Conservation (phyloP, 2,797 vertebrate species). For the Tragopan temminckii region DNA sequence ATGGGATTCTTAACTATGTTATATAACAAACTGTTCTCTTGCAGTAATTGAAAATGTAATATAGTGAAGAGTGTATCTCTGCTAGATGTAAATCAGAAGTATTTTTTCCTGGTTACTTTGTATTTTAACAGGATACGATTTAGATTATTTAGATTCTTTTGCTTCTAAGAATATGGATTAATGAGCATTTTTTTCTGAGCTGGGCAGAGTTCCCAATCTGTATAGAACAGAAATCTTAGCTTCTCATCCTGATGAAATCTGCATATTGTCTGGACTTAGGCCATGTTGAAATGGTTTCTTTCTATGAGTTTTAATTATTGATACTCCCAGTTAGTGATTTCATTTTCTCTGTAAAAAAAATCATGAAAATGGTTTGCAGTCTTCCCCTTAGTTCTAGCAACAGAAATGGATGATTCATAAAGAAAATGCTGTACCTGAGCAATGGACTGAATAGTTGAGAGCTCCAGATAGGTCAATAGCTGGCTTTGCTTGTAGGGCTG, state of each 20-base stretch:
- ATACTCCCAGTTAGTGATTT: neutral
- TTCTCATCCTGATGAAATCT: neutral
- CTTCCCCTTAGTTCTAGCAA: neutral
- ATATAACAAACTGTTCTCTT: neutral
- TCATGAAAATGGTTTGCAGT: neutral
- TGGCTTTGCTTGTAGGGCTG: conserved; percentile 21
- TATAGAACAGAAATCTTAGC: neutral
- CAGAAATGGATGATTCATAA: neutral
- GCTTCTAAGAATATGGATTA: neutral
- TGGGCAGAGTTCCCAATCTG: neutral
- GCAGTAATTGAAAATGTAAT: neutral
- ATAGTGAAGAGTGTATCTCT: neutral
- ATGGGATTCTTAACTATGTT: neutral
- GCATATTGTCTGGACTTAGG: neutral
- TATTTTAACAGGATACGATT: neutral
- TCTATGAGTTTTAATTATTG: neutral
- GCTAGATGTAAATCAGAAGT: neutral
- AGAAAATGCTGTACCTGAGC: neutral
- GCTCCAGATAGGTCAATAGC: neutral
- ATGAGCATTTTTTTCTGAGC: neutral
- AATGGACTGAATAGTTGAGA: neutral
- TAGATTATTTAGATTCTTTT: neutral
- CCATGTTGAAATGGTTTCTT: neutral
- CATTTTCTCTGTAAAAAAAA: neutral
- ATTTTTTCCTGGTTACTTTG: neutral